Base-by-base conservation (phyloP, 2,797 vertebrate genomes). In the Podargus strigoides region DNA sequence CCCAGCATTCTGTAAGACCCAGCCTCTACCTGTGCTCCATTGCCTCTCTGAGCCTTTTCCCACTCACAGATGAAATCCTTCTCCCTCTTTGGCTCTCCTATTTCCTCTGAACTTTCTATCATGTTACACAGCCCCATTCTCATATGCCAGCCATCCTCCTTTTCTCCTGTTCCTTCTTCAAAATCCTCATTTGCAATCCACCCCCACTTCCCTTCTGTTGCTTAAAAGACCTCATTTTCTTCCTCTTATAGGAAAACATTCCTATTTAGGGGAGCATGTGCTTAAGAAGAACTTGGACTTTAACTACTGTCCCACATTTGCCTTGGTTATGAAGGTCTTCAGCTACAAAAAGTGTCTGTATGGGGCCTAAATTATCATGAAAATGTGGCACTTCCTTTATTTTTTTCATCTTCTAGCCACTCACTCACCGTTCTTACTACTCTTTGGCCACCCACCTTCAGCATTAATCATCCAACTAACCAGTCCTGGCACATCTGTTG, bases 191-290 rank as follows among this genome's bases (percentile, higher is more conserved):
- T 63, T 93, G 70, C 56, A 93, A 70, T 87, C 92, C 88, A 95
- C 72, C 60, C 72, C 88, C 90, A 90, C 66, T 94, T 91, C 69
- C 76, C 90, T 93, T 94, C 91, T 93, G 82, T 66, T 86, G 79
- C 87, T 92, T 89, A 36, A 87, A 95, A 93, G 59, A 69, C 49
- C 49, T 89, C 24, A 8, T 68, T 90, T 89, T 10, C 76, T 68
- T 26, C 12, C 55, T 79, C 42, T 67, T 49, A 28, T 6, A 92
- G 55, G 82, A 93, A 93, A 92, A 66, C 55, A 67, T 74, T 85
- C 59, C 22, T 84, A 78, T 89, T 89, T 72, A 85, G 26, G 53
- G 66, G 55, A 78, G 13, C 46, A 34, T 66, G 50, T 72, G 39
- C 55, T 79, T 81, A 75, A 93, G 60, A 37, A 72, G 28, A 59